Conservation (phyloP, 2,113 vertebrate species). For the Tor tambroides region DNA sequence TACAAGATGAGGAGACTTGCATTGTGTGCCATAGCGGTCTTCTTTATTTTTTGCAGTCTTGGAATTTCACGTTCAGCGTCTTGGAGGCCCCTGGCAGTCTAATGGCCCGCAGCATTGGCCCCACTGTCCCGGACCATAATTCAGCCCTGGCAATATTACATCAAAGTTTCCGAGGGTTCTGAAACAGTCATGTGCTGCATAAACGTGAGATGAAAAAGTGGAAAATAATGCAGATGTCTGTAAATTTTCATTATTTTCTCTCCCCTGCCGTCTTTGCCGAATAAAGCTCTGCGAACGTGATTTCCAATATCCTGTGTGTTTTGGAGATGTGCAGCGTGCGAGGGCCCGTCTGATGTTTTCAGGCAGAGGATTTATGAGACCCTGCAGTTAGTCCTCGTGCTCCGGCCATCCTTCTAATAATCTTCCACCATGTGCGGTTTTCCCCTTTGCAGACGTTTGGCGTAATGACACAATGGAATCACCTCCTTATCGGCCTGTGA, state of each 20-base stretch:
- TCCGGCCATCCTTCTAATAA: conserved; percentile 21
- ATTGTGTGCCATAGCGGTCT: not conserved
- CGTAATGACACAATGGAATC: conserved; percentile 32
- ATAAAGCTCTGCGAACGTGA: conserved; percentile 28
- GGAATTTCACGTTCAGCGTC: not conserved
- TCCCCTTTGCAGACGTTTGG: conserved; percentile 39
- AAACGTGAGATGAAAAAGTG: conserved; percentile 42
- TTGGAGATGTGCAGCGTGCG: conserved; percentile 23
- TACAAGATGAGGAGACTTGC: not conserved
- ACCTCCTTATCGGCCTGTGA: not conserved
- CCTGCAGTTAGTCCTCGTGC: conserved; percentile 36
- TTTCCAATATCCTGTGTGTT: conserved; percentile 47
- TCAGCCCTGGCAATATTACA: not conserved
- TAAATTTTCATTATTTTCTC: conserved; percentile 18
- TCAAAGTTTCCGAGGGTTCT: conserved; percentile 46
- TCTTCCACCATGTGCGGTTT: conserved; percentile 36
- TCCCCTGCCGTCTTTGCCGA: not conserved
- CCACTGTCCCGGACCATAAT: not conserved
- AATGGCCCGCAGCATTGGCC: not conserved
- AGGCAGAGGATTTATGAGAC: conserved; percentile 58
- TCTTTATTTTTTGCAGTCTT: not conserved
- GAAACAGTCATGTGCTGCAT: conserved; percentile 28
- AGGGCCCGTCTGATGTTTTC: conserved; percentile 46
- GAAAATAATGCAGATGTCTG: conserved; percentile 33
- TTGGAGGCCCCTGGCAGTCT: not conserved